phyloP scores from a whole-genome alignment of 2,888 invertebrate genomes.

The Zaprionus obscuricornis region DNA sequence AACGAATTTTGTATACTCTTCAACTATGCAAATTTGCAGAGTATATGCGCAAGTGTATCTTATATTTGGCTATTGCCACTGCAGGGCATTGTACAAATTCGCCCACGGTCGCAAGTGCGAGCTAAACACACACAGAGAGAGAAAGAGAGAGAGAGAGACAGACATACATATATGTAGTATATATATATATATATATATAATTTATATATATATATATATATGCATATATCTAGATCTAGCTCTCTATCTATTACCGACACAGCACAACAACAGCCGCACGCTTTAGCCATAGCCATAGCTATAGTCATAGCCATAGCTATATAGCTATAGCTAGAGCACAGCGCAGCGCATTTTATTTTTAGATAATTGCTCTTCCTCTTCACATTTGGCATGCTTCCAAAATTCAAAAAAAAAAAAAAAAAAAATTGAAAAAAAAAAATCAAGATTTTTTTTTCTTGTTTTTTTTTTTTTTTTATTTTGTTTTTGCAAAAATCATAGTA shows the following conservation, averaged over 20 bases:
- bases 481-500: constrained; percentile 43
- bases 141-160: too few species aligned
- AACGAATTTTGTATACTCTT: too few species aligned
- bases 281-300: too few species aligned
- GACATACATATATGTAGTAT: not conserved
- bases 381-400: constrained; percentile 56
- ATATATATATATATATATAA: not conserved
- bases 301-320: too few species aligned
- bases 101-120: constrained; percentile 42
- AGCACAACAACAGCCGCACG: too few species aligned
- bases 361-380: constrained; percentile 63
- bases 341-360: constrained; percentile 54
- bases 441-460: not conserved
- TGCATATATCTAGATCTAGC: constrained; percentile 39
- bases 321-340: constrained; percentile 21
- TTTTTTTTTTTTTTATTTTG: constrained; percentile 1
- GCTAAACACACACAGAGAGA: too few species aligned
- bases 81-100: constrained; percentile 49
- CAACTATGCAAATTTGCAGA: too few species aligned
- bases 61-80: constrained; percentile 15
- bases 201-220: not conserved
- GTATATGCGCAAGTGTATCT: constrained; percentile 2
- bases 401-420: too few species aligned
- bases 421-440: constrained; percentile 25
- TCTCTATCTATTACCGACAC: constrained; percentile 4